phyloP scores from a whole-genome alignment of 2,888 invertebrate species.

The Cetonia aurata region DNA sequence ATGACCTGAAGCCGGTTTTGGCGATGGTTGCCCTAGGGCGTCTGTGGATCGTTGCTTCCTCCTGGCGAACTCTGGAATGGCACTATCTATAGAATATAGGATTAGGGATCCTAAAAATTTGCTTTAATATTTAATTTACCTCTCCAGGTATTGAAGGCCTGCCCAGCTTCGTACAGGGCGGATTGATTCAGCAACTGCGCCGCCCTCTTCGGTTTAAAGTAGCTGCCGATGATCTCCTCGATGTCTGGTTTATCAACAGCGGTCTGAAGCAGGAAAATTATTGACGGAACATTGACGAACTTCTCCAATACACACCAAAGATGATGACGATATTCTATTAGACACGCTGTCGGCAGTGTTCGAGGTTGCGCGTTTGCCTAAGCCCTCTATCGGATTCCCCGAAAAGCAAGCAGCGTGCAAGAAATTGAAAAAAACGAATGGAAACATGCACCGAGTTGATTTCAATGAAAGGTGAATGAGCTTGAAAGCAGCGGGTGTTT shows the following conservation, averaged over 20 bases:
- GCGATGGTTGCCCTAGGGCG: conserved; percentile 46
- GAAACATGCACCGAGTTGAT: conserved; percentile 56
- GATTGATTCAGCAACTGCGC: conserved; percentile 72
- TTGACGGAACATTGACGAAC: conserved; percentile 51
- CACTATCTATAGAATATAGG: conserved; percentile 38
- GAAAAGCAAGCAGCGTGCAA: conserved; percentile 55
- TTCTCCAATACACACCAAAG: conserved; percentile 37
- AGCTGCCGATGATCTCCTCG: conserved; percentile 77
- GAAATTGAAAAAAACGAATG: conserved; percentile 42
- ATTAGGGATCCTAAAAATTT: neutral
- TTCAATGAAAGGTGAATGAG: no score
- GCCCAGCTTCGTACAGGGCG: conserved; percentile 68
- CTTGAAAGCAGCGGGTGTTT: no score
- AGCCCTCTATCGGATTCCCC: conserved; percentile 20
- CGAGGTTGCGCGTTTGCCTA: conserved; percentile 12
- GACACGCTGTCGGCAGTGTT: conserved; percentile 47
- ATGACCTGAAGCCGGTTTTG: conserved; percentile 25
- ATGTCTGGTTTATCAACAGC: conserved; percentile 62
- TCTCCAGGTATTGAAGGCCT: conserved; percentile 70
- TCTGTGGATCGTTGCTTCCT: conserved; percentile 59
- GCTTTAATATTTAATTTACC: conserved; percentile 60
- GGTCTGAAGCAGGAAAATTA: conserved; percentile 62
- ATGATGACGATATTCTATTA: conserved; percentile 54
- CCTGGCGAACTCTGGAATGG: conserved; percentile 50
- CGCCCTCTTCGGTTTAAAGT: conserved; percentile 79